Evolutionary conservation across 2,797 vertebrate species (phyloP).

Genomic region (Anguilla anguilla): DNA sequence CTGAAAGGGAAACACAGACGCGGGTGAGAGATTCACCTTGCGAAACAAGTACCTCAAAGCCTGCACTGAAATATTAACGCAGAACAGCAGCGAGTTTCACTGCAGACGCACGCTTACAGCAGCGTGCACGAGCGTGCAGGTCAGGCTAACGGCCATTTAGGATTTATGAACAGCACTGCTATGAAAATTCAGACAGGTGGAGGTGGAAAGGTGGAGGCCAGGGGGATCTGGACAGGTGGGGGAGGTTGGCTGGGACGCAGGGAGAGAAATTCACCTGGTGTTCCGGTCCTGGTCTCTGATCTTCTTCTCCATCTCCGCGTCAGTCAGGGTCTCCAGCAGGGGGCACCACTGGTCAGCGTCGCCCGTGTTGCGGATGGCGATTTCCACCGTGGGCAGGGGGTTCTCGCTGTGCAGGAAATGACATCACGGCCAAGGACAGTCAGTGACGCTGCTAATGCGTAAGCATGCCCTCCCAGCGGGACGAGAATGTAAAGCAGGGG

Average conservation of each 20-base stretch:
- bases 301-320: conserved; percentile 98
- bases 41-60: not conserved
- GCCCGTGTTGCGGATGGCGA: conserved; percentile 93
- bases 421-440: not conserved
- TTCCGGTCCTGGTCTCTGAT: conserved; percentile 98
- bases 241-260: not conserved
- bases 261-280: conserved; percentile 79
- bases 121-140: not conserved
- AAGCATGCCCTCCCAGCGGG: not conserved
- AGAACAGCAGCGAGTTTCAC: not conserved
- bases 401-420: conserved; percentile 81
- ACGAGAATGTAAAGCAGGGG: not conserved
- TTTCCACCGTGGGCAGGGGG: conserved; percentile 93
- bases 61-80: not conserved
- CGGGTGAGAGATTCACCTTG: not conserved
- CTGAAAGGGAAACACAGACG: conserved; percentile 55
- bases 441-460: not conserved
- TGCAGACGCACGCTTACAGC: not conserved
- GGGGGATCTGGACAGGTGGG: not conserved
- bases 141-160: not conserved
- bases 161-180: not conserved
- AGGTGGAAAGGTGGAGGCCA: not conserved
- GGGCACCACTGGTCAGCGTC: conserved; percentile 99
- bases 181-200: not conserved
- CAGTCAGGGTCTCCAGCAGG: conserved; percentile 93